Evolutionary conservation across 2,888 invertebrate species (phyloP), one percentile per base, ranked within the genome.

Genomic region (Zaprionus bogoriensis): DNA sequence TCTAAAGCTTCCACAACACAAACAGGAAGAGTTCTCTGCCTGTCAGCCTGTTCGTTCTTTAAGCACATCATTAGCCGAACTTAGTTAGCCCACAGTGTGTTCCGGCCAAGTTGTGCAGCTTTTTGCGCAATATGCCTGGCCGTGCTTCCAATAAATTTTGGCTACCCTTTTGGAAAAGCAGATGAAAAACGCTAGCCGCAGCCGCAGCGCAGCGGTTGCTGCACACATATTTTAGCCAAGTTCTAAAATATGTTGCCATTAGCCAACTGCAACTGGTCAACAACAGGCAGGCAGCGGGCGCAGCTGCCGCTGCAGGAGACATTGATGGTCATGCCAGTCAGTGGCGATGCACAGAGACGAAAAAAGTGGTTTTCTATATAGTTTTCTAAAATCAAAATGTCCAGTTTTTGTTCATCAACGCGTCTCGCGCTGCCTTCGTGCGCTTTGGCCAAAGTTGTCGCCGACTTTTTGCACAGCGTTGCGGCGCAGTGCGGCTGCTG

Each of bases 381-480:
- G 77, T 87, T 87, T 84, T 87, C 86, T 87, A 84, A 84, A 88
- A 82, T 88, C 87, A 87, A 84, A 88, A 88, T 77, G 88, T 70
- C 88, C 76, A 87, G 71, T 84, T 88, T 81, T 71, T 84, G 83
- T 85, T 84, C 83, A 84, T 84, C 83, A 84, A 87, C 83, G 88
- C 82, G 60, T 69, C 50, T n/a, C 83, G 87, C 81, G 58, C 67
- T 46, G 36, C 44, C 50, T 22, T 38, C 9, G 79, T 66, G 63
- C 73, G 67, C 77, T 73, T 76, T 83, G 87, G 87, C 87, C 87
- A 87, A 83, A 87, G 88, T 67, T 87, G 82, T 87, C 84, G 87
- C 71, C 74, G 77, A 59, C 46, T 70, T 67, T 67, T 68, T 52
- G 62, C 63, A 3, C 9, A 2, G 9, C 9, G 27, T 10, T 69